These are phyloP conservation scores for Bombus huntii DNA, from an alignment of 1,140 invertebrate species.

Conservation along the genomic window DNA sequence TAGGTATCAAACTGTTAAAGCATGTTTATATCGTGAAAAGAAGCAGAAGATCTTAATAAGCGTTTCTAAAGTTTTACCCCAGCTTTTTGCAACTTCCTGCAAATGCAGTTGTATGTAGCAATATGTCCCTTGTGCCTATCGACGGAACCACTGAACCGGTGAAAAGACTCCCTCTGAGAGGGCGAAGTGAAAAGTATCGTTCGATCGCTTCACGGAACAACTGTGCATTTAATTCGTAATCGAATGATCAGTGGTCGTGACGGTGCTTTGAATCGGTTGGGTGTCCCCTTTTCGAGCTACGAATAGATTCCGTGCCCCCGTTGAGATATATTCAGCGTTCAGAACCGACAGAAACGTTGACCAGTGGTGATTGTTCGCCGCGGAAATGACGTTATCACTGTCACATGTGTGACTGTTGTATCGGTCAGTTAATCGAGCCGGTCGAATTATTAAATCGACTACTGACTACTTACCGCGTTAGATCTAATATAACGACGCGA, in stretches of 20 bases:
- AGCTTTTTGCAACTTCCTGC: neutral
- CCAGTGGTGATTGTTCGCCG: slow-evolving; percentile 50
- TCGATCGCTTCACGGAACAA: slow-evolving; percentile 32
- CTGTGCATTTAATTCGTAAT: slow-evolving; percentile 41
- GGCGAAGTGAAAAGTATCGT: slow-evolving; percentile 12
- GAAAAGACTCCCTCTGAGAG: neutral
- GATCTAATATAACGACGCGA: neutral
- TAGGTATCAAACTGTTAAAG: neutral
- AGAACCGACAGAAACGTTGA: slow-evolving; percentile 40
- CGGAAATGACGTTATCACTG: slow-evolving; percentile 62
- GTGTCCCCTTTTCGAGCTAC: slow-evolving; percentile 13
- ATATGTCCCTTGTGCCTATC: neutral
- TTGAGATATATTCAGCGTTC: slow-evolving; percentile 50
- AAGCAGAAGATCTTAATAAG: no score
- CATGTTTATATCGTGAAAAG: neutral
- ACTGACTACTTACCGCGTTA: neutral
- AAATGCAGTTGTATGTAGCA: neutral
- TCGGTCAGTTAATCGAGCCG: neutral
- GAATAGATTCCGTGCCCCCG: neutral
- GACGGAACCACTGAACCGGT: neutral
- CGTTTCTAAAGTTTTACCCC: neutral
- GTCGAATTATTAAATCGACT: slow-evolving; percentile 12
- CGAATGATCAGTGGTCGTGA: slow-evolving; percentile 28
- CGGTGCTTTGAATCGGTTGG: slow-evolving; percentile 23
- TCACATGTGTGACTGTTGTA: slow-evolving; percentile 34